phyloP scores from a whole-genome alignment of 2,113 vertebrate genomes.

The Pterocles orientalis region DNA sequence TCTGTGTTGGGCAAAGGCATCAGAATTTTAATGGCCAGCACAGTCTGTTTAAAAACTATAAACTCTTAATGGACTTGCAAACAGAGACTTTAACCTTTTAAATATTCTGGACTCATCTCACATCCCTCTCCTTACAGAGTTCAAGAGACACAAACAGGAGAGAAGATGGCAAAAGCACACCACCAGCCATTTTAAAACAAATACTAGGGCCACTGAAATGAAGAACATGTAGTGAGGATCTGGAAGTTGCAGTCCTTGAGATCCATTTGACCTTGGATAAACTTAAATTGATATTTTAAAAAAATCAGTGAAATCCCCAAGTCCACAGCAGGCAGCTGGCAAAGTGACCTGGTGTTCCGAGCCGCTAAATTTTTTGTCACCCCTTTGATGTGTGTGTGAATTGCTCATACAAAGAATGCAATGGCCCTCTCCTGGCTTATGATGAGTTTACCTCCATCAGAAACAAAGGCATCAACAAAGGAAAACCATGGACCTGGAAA shows the following conservation, averaged over 20 bases:
- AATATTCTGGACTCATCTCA: not conserved
- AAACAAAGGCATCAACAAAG: not conserved
- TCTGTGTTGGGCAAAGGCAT: constrained; percentile 5
- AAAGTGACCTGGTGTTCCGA: not conserved
- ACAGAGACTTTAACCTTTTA: not conserved
- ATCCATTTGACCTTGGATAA: not conserved
- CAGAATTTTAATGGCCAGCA: constrained; percentile 41
- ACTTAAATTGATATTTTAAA: not conserved
- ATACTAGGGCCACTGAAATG: not conserved
- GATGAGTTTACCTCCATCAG: not conserved
- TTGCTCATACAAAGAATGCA: not conserved
- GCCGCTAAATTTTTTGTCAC: not conserved
- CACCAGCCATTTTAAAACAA: not conserved
- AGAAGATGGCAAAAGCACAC: not conserved
- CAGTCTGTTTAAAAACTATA: constrained; percentile 42
- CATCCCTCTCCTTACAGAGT: not conserved
- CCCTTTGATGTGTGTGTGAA: accelerated
- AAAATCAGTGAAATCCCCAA: not conserved
- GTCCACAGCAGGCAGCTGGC: not conserved
- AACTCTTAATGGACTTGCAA: constrained; percentile 21
- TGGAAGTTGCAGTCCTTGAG: not conserved
- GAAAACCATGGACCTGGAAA: not conserved
- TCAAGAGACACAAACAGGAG: not conserved
- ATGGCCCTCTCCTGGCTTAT: not conserved
- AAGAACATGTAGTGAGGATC: not conserved